Base-by-base conservation (phyloP, 2,888 invertebrate species). In the Cenopis cana region DNA sequence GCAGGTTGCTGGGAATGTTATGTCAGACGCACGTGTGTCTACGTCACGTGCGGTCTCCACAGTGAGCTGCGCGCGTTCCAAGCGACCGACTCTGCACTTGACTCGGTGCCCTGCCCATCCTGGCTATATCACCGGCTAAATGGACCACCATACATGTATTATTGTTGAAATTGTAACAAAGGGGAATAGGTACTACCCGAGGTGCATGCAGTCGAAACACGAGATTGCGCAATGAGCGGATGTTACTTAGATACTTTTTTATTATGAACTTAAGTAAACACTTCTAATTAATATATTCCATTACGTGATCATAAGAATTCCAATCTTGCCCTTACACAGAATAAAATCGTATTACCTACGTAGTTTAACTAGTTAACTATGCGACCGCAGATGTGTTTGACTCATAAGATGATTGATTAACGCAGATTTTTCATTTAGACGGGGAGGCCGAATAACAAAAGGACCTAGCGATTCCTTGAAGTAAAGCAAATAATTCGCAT, bases 41-140 rank as follows among this genome's bases (percentile, higher is more conserved):
- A 72, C 80, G 78, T 79, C 89, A 91, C 91, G 89, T 89, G 90
- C 87, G 82, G 88, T 83, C 80, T 85, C 84, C 85, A 82, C 85
- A 85, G 87, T 91, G 91, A 89, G 84, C 29, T 66, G n/a, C 52
- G 80, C 76, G 76, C 87, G 93, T 93, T 93, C 91, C 93, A 90
- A 88, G 76, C 89, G 84, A 85, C 78, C 83, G 91, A 82, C 87
- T 90, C 90, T 89, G 89, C 91, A 91, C 92, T 90, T 91, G 91
- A 92, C 90, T 91, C 88, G 81, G 74, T 82, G 74, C 82, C 89
- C 83, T 83, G 85, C 90, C 91, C 91, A 90, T 86, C 89, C 89
- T 83, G 82, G 79, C 33, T 76, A 76, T 73, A 68, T 73, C 70
- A 90, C 89, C 79, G 79, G 75, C 76, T 86, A 85, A 88, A 88